A percentile compares a stretch with the other conserved stretches of the same genome.
Conservation (phyloP, 2,113 vertebrate genomes). For the Microcebus ravelobensis region DNA sequence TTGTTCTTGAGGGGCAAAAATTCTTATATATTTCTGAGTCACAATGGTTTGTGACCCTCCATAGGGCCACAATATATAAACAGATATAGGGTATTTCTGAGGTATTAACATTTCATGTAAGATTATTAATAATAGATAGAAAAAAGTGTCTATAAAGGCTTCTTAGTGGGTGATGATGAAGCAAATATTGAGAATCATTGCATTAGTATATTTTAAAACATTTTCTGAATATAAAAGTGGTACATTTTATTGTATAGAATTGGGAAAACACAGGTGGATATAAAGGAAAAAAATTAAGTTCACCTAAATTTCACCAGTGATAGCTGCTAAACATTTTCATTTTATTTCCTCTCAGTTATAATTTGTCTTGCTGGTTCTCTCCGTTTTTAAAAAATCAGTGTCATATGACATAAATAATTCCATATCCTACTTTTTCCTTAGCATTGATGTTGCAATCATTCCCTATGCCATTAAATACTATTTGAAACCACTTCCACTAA, state of each 20-base stretch:
- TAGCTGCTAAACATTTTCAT: not conserved
- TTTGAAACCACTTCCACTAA: conserved; percentile 9
- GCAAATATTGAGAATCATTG: not conserved
- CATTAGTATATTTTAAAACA: not conserved
- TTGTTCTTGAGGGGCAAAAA: not conserved
- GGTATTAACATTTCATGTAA: not conserved
- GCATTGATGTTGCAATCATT: not conserved
- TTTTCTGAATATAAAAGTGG: not conserved
- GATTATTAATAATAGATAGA: not conserved
- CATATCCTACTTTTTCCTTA: not conserved
- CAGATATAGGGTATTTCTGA: not conserved
- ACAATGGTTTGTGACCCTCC: not conserved
- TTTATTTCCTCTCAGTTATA: not conserved
- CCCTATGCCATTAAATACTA: not conserved
- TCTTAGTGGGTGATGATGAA: not conserved
- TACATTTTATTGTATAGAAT: not conserved
- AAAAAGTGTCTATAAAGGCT: not conserved
- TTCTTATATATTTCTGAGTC: not conserved
- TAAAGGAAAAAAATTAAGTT: not conserved
- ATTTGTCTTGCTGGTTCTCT: not conserved
- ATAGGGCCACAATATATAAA: not conserved
- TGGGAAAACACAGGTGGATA: not conserved
- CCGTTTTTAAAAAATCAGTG: not conserved
- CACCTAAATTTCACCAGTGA: not conserved
- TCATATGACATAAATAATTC: not conserved